phyloP scores from a whole-genome alignment of 2,113 vertebrate species.

The Mugil cephalus region DNA sequence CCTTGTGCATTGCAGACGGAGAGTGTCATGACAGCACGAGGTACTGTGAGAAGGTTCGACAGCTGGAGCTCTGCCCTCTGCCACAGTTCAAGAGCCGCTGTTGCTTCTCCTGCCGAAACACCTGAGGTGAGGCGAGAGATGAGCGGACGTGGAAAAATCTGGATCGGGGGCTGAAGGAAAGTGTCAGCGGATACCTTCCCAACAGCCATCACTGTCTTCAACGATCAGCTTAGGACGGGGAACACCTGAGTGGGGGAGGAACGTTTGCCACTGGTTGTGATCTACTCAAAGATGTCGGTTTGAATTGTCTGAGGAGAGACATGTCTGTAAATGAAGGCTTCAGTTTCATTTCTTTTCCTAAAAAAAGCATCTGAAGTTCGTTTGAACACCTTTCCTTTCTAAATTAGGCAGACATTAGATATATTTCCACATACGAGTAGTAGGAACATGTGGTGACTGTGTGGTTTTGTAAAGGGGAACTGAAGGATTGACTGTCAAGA shows the following conservation, averaged over 20 bases:
- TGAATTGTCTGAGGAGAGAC: slow-evolving; percentile 29
- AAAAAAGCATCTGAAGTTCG: slow-evolving; percentile 3
- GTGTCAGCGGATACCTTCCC: slow-evolving; percentile 41
- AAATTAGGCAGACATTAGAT: slow-evolving; percentile 6
- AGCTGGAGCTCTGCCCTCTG: slow-evolving; percentile 94
- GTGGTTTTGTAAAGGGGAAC: slow-evolving; percentile 22
- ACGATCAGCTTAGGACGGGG: slow-evolving; percentile 3
- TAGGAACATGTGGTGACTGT: slow-evolving; percentile 7
- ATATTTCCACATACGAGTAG: slow-evolving; percentile 9
- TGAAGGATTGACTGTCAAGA: background rate
- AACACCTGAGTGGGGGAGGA: slow-evolving; percentile 13
- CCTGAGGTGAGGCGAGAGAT: slow-evolving; percentile 74
- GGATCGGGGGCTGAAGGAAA: slow-evolving; percentile 33
- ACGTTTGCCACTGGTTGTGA: slow-evolving; percentile 22
- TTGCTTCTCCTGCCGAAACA: slow-evolving; percentile 92
- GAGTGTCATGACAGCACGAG: slow-evolving; percentile 95
- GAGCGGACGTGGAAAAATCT: slow-evolving; percentile 15
- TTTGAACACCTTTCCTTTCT: slow-evolving; percentile 24
- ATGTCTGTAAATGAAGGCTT: slow-evolving; percentile 62
- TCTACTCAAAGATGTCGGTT: slow-evolving; percentile 32
- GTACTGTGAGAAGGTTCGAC: slow-evolving; percentile 96
- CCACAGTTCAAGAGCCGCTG: slow-evolving; percentile 93
- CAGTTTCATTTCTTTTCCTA: slow-evolving; percentile 45
- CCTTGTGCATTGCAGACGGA: slow-evolving; percentile 75
- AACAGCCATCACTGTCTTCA: slow-evolving; percentile 18